Base-by-base conservation (phyloP, 64 coral and sea anemone species). In the Montipora foliosa region DNA sequence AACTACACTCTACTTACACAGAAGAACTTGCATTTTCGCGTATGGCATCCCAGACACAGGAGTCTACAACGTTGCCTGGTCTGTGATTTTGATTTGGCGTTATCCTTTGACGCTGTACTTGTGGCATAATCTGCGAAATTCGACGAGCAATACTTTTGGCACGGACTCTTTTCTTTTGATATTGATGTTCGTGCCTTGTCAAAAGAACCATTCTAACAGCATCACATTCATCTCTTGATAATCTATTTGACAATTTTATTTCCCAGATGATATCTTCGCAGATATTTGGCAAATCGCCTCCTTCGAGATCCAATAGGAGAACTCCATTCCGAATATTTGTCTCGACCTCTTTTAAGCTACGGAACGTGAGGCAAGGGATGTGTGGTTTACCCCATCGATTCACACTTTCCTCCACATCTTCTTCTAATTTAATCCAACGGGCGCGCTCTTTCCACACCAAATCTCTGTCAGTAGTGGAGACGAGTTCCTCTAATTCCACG, bases 341-440 rank as follows among this genome's bases (percentile, higher is more conserved):
- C 89, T 87, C 88, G 5, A 99, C 92, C 4, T 99, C 89, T 44
- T 84, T 93, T 24, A 94, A 57, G 75, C 98, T 94, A 45, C 80
- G 64, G 64, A 86, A 94, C 12, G 89, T 92, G n/a, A 99, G 86
- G 79, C 92, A 99, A 64, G 98, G 95, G 29, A 99, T 79, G 67
- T 99, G 95, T 49, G 98, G 98, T 93, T 99, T 99, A 44, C 98
- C 95, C 98, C 98, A 99, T 75, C 98, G 89, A 85, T 99, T 88
- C 5, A 95, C 95, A 58, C 68, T 75, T 95, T 97, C 93, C 16
- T 99, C 98, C 14, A 99, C 98, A 47, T 96, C 95, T 53, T 99
- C 98, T 77, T 99, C 98, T 20, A 96, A 83, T 59, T 96, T 99
- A 24, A 99, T 96, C 98, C 98, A 99, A 46, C 98, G 79, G 8